Percentiles rank a stretch among this genome's conserved stretches.
Conservation (phyloP, 2,113 vertebrate species). For the human (Homo sapiens) region DNA sequence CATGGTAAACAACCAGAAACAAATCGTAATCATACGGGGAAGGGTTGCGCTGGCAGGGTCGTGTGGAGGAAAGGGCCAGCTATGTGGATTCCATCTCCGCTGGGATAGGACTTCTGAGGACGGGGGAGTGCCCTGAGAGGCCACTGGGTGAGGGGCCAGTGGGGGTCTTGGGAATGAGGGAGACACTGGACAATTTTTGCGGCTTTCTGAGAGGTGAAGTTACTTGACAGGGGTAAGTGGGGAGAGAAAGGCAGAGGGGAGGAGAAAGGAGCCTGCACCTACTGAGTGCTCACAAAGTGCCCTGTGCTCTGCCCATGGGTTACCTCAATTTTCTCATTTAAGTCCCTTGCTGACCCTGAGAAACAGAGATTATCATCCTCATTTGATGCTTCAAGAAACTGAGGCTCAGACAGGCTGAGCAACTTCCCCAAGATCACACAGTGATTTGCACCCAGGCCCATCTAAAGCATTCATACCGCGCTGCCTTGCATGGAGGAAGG, state of each 20-base stretch:
- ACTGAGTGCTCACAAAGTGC: not conserved
- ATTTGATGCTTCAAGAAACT: not conserved
- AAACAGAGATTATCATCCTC: no score
- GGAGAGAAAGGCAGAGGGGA: not conserved
- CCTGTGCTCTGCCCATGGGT: fast-evolving
- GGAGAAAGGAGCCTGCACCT: not conserved
- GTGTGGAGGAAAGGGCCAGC: no score
- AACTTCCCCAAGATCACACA: not conserved
- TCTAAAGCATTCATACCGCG: fast-evolving
- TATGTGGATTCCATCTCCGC: no score
- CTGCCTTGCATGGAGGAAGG: fast-evolving
- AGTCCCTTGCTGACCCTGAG: not conserved
- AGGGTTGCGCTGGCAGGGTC: not conserved
- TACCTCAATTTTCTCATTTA: not conserved
- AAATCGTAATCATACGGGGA: not conserved
- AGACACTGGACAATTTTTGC: not conserved
- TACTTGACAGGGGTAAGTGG: not conserved
- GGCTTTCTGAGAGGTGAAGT: not conserved
- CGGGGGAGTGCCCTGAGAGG: not conserved
- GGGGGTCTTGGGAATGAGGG: not conserved
- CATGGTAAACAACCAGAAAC: not conserved
- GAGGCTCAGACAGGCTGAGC: not conserved
- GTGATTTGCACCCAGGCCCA: fast-evolving
- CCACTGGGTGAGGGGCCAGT: not conserved
- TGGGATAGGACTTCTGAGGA: not conserved